Evolutionary conservation across 2,888 invertebrate genomes (phyloP).

Genomic region (Epistrophe grossulariae): DNA sequence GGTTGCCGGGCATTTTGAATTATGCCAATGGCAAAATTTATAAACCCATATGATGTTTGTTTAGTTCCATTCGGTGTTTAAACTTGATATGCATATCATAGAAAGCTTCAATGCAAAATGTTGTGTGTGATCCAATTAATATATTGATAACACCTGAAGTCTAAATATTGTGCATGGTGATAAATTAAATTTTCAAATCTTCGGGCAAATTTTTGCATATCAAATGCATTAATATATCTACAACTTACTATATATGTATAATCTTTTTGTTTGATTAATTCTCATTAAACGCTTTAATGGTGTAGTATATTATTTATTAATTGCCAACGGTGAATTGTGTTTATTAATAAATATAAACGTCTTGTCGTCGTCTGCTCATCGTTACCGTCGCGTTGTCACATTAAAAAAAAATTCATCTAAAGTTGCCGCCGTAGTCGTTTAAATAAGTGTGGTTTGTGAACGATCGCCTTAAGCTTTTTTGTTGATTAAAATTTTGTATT

Average conservation of each 20-base stretch:
- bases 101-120: constrained; percentile 22
- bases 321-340: constrained; percentile 43
- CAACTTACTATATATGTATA: neutral
- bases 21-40: constrained; percentile 44
- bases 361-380: constrained; percentile 3
- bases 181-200: constrained; percentile 49
- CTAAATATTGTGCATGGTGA: constrained; percentile 49
- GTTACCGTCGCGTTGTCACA: neutral
- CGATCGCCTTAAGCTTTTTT: constrained; percentile 53
- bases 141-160: constrained; percentile 53
- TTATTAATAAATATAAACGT: neutral
- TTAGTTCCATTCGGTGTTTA: constrained; percentile 13
- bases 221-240: neutral
- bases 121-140: constrained; percentile 46
- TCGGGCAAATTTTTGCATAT: constrained; percentile 15
- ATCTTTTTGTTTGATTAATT: constrained; percentile 48
- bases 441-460: constrained; percentile 58
- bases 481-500: constrained; percentile 54
- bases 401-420: neutral
- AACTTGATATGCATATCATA: neutral
- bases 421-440: neutral
- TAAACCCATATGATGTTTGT: constrained; percentile 10
- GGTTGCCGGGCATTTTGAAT: constrained; percentile 41
- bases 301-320: constrained; percentile 55
- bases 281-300: constrained; percentile 55